These are phyloP conservation scores for rat (Rattus norvegicus) DNA, from an alignment of 2,113 vertebrate genomes.

Conservation along the genomic window DNA sequence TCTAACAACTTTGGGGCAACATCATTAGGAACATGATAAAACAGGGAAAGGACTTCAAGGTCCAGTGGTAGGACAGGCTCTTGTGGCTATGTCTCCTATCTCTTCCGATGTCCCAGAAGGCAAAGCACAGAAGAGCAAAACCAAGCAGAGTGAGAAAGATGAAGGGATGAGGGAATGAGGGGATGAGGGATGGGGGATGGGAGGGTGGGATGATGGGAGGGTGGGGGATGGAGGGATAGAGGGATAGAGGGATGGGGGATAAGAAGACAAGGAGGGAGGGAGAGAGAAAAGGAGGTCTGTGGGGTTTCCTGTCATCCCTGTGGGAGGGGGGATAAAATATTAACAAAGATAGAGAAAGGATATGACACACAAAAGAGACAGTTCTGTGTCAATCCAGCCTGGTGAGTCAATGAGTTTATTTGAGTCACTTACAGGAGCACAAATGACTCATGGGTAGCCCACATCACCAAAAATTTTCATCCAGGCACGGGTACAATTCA, in stretches of 20 bases:
- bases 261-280: neutral
- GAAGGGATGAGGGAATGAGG: neutral
- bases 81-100: neutral
- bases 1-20: rapidly evolving
- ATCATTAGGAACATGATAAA: rapidly evolving
- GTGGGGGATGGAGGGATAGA: no score
- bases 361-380: neutral
- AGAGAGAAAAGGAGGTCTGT: neutral
- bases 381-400: no score
- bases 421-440: neutral
- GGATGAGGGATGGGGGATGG: no score
- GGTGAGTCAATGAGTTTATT: neutral
- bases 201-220: no score
- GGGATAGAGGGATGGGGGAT: neutral
- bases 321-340: neutral
- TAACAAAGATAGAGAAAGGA: neutral
- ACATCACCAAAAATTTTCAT: neutral
- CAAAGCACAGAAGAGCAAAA: neutral
- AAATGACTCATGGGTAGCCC: neutral
- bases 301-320: neutral
- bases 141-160: rapidly evolving
- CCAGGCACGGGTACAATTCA: neutral
- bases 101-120: neutral
- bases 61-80: rapidly evolving
- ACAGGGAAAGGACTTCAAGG: no score